Evolutionary conservation across 2,888 invertebrate species (phyloP), one percentile per base, ranked within the genome.

Genomic region (Eudemis profundana): DNA sequence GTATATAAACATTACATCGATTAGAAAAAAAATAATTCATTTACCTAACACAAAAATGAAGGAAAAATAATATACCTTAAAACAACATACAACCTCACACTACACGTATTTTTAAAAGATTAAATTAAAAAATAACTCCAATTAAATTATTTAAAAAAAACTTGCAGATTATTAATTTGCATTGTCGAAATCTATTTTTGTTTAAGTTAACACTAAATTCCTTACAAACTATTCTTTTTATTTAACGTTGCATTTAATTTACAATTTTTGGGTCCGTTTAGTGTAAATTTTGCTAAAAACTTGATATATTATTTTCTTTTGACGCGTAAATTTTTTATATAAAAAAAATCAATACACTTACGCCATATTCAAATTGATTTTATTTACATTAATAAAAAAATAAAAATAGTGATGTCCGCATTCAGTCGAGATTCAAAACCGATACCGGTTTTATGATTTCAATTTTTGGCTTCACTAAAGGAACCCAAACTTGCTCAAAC

Each of bases 1-100:
- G 86, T 91, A 89, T 91, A 91, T 90, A 91, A 91, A 92, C 91
- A 89, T 90, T 89, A 91, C 90, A 91, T 89, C 81, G 82, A 90
- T 85, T 87, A 86, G 89, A 89, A 90, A 90, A 70, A 89, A 89
- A 87, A 87, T 85, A 86, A 86, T 90, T 90, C 83, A 89, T 89
- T 90, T 88, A 87, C 83, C 85, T 88, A 91, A 87, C 77, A 88
- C 88, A 83, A 87, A 56, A 86, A 83, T 79, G 75, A 77, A 81
- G 73, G 73, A 79, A 85, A 82, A 83, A 80, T 79, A 83, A 79
- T 75, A 82, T 82, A 83, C 77, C 84, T 85, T 86, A 88, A 81
- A 83, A 85, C 82, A 89, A 87, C 85, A 81, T 87, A 90, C 90
- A 90, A 89, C 90, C 89, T 87, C 90, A 89, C 88, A 74, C 90